Base-by-base conservation (phyloP, 2,113 vertebrate species). In the Amphiprion percula region DNA sequence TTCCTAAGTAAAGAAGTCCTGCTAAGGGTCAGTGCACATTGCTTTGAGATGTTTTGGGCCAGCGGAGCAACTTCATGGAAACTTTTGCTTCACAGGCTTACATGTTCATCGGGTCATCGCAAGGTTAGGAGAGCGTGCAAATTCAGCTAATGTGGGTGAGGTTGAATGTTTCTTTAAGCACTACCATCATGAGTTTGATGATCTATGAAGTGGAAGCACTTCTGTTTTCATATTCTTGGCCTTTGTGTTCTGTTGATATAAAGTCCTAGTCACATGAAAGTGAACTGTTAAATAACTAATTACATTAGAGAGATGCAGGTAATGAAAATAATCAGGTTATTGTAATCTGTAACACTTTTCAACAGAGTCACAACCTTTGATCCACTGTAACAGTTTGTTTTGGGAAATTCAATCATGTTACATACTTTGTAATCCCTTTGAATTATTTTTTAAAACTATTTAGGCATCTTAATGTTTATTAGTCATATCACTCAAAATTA, bases 401-500 rank as follows among this genome's bases (percentile, higher is more conserved):
- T 6, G 17, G 64, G 67, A 82, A 77, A 74, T 21, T 47, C 16
- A 12, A 66, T 33, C 26, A 60, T 68, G 55, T 66, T 41, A 60
- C 76, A 62, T 74, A 68, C 30, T 59, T 26, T 6, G 63, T 77
- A 53, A 84, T 69, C 70, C 77, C 71, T 73, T 82, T 67, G 54
- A 84, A 30, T 30, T 30, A 78, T 68, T 74, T 49, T 84, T 79
- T 82, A 55, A 63, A 81, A 63, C 0, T 53, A 21, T 84, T 82
- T 73, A 79, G 79, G 68, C 24, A 67, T 83, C 76, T 53, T 68
- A 83, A 61, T 85, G 77, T 87, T 83, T 80, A 85, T 73, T 63
- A 30, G 58, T 85, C 41, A 10, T 53, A 56, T 87, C 82, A 76
- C 17, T 66, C 56, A 65, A 58, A 78, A 62, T 82, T 69, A 62